Conservation (phyloP, 2,797 vertebrate genomes). For the Ctenopoma multispine region DNA sequence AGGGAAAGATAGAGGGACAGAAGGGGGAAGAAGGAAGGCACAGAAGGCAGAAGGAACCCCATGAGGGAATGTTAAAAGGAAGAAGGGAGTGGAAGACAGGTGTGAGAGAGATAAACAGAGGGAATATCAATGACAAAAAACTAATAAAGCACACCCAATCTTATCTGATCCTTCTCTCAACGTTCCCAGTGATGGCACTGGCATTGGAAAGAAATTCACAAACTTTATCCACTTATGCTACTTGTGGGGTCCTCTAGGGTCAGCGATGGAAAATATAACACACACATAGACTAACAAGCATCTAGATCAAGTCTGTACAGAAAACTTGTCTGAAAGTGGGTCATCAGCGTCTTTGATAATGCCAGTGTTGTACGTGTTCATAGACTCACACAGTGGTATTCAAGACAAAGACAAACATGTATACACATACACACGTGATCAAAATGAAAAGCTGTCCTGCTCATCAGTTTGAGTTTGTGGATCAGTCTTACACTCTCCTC, state of each 20-base stretch:
- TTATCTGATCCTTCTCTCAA: constrained; percentile 46
- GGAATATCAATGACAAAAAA: constrained; percentile 55
- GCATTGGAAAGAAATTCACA: constrained; percentile 31
- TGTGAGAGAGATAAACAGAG: constrained; percentile 38
- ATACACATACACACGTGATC: constrained; percentile 37
- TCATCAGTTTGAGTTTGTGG: constrained; percentile 53
- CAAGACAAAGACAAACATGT: constrained; percentile 55
- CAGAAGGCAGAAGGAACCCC: constrained; percentile 12
- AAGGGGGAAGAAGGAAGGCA: neutral
- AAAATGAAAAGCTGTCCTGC: constrained; percentile 55
- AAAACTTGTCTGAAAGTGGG: constrained; percentile 71
- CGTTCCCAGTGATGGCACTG: constrained; percentile 22
- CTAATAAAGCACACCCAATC: constrained; percentile 50
- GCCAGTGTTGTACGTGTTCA: constrained; percentile 54
- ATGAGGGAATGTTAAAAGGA: constrained; percentile 31
- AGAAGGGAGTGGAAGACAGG: constrained; percentile 31
- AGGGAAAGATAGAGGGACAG: neutral
- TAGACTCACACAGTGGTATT: constrained; percentile 38
- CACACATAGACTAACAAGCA: constrained; percentile 65
- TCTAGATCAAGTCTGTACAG: constrained; percentile 54
- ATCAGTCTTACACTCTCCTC: constrained; percentile 55
- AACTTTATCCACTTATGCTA: constrained; percentile 33
- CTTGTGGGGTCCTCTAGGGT: constrained; percentile 47
- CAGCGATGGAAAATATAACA: constrained; percentile 44
- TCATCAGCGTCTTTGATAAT: constrained; percentile 69